A percentile compares a stretch with the other conserved stretches of the same genome.
Conservation (phyloP, 1,140 invertebrate species). For the Pseudachorutes palmiensis region DNA sequence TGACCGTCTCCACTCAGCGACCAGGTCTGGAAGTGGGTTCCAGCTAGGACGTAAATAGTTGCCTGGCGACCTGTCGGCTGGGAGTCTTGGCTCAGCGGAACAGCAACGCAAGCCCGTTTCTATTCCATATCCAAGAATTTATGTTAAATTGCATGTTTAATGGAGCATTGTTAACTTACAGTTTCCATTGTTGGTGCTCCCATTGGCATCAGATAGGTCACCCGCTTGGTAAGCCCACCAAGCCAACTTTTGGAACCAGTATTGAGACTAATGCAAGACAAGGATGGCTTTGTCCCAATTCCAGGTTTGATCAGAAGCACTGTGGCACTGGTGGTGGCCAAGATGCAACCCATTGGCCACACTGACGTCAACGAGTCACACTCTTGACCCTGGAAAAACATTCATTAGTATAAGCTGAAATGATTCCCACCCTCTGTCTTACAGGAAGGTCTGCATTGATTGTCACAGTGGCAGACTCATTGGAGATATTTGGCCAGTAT, state of each 20-base stretch:
- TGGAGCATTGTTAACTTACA: slow-evolving; percentile 47
- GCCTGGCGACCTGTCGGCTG: slow-evolving; percentile 38
- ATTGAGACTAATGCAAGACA: slow-evolving; percentile 62
- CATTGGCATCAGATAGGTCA: slow-evolving; percentile 74
- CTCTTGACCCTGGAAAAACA: slow-evolving; percentile 50
- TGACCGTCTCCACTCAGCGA: slow-evolving; percentile 44
- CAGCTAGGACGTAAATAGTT: slow-evolving; percentile 57
- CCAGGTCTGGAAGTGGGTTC: slow-evolving; percentile 62
- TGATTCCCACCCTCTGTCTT: slow-evolving; percentile 1
- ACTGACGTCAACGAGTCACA: slow-evolving; percentile 66
- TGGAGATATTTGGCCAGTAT: slow-evolving; percentile 82
- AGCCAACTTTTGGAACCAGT: slow-evolving; percentile 69
- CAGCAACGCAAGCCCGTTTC: slow-evolving; percentile 54
- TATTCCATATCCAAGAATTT: slow-evolving; percentile 39
- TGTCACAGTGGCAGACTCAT: slow-evolving; percentile 77
- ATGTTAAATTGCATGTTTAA: slow-evolving; percentile 3
- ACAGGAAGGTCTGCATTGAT: slow-evolving; percentile 68
- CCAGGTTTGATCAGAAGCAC: slow-evolving; percentile 63
- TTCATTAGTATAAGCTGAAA: not conserved
- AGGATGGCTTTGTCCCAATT: slow-evolving; percentile 53
- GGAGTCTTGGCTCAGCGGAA: slow-evolving; percentile 37
- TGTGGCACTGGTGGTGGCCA: slow-evolving; percentile 85
- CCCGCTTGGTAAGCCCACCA: slow-evolving; percentile 71
- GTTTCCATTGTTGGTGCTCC: slow-evolving; percentile 63
- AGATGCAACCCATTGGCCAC: slow-evolving; percentile 64